Conservation (phyloP, 1,140 invertebrate species). For the Brachionus rotundiformis region DNA sequence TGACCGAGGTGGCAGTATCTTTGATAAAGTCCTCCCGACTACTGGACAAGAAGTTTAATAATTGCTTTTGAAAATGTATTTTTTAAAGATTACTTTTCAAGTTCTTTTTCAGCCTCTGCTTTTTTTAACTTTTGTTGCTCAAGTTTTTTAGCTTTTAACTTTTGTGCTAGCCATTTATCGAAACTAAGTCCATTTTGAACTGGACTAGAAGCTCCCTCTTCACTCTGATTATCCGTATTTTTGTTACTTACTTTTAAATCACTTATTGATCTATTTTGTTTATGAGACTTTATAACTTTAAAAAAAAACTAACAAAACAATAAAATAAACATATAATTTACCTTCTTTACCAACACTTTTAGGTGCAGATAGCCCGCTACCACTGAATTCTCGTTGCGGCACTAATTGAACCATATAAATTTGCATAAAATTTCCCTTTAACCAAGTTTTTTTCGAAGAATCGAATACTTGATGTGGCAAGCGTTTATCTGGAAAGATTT, state of each 20-base stretch:
- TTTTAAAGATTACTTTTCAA: slow-evolving; percentile 15
- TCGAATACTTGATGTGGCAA: slow-evolving; percentile 51
- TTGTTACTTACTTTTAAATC: slow-evolving; percentile 11
- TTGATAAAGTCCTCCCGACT: slow-evolving; percentile 32
- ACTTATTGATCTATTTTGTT: slow-evolving; percentile 24
- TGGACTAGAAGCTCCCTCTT: not conserved
- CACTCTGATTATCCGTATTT: not conserved
- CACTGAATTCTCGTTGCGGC: slow-evolving; percentile 42
- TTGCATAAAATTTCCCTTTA: slow-evolving; percentile 51
- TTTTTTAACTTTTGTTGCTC: slow-evolving; percentile 42
- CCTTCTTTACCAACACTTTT: slow-evolving; percentile 49
- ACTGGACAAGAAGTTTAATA: not conserved
- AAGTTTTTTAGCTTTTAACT: slow-evolving; percentile 21
- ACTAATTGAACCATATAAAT: slow-evolving; percentile 49
- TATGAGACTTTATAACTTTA: slow-evolving; percentile 35
- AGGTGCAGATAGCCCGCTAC: slow-evolving; percentile 31
- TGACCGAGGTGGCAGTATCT: slow-evolving; percentile 1
- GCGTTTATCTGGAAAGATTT: slow-evolving; percentile 24
- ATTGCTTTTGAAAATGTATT: not conserved
- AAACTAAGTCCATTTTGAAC: slow-evolving; percentile 18
- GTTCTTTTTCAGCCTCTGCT: slow-evolving; percentile 48
- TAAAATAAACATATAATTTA: not conserved
- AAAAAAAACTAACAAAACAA: not conserved
- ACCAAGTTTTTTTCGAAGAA: slow-evolving; percentile 49
- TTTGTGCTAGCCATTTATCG: slow-evolving; percentile 39